A percentile compares a stretch with the other conserved stretches of the same genome.
Conservation (phyloP, 1,140 invertebrate species). For the Rhagoletis pomonella region DNA sequence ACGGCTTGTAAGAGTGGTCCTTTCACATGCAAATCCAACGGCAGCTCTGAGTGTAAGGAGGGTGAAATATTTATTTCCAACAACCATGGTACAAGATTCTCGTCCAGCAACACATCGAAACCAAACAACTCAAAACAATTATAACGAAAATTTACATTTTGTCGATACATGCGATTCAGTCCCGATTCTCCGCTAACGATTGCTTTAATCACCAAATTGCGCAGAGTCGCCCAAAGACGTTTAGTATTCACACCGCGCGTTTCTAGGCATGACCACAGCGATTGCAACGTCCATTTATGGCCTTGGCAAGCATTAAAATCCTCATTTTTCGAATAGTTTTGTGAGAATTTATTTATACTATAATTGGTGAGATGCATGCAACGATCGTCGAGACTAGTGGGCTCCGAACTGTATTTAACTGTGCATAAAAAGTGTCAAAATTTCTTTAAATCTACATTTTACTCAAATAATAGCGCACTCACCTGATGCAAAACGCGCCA, state of each 20-base stretch:
- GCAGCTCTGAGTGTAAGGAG: slow-evolving; percentile 92
- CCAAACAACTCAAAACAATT: slow-evolving; percentile 90
- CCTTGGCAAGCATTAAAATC: slow-evolving; percentile 88
- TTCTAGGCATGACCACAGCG: slow-evolving; percentile 84
- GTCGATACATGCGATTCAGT: slow-evolving; percentile 81
- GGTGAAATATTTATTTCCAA: slow-evolving; percentile 98
- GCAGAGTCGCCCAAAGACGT: slow-evolving; percentile 87
- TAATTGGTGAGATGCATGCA: slow-evolving; percentile 99
- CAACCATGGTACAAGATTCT: slow-evolving; percentile 93
- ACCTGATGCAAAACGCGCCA: slow-evolving; percentile 93
- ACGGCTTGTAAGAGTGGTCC: slow-evolving; percentile 91
- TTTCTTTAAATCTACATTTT: too few relatives aligned
- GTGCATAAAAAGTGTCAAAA: too few relatives aligned
- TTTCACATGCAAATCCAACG: slow-evolving; percentile 95
- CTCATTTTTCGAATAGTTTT: slow-evolving; percentile 90
- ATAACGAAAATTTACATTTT: slow-evolving; percentile 84
- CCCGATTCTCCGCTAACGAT: slow-evolving; percentile 86
- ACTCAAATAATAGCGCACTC: slow-evolving; percentile 59
- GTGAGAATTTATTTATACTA: slow-evolving; percentile 95
- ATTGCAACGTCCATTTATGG: slow-evolving; percentile 91
- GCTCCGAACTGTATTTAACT: slow-evolving; percentile 89
- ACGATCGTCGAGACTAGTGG: slow-evolving; percentile 87
- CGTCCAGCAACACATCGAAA: slow-evolving; percentile 87
- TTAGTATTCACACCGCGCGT: slow-evolving; percentile 84
- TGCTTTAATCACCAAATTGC: slow-evolving; percentile 89